Evolutionary conservation across 1,140 invertebrate genomes (phyloP).

Genomic region (Mycetomoellerius zeteki): DNA sequence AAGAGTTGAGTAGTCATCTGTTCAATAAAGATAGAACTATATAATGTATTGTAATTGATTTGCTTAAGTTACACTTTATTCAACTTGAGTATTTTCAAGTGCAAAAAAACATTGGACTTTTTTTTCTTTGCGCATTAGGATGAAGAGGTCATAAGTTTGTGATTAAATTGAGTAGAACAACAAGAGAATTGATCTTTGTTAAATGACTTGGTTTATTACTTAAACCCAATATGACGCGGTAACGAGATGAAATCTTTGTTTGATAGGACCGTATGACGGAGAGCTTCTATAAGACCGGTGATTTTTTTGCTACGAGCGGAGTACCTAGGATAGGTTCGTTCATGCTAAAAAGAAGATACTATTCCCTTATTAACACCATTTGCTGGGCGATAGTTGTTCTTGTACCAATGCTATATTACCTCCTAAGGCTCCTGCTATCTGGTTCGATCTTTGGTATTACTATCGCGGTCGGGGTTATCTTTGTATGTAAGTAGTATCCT

Average conservation of each 20-base stretch:
- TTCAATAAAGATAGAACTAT: neutral
- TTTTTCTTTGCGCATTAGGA: neutral
- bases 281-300: conserved; percentile 93
- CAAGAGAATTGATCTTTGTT: neutral
- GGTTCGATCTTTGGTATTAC: conserved; percentile 92
- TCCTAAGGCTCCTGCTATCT: conserved; percentile 90
- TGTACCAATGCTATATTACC: conserved; percentile 91
- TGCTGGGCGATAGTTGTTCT: conserved; percentile 91
- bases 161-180: conserved; percentile 24
- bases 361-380: conserved; percentile 91
- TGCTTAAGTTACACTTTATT: neutral
- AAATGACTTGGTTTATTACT: neutral
- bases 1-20: neutral
- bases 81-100: neutral
- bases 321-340: conserved; percentile 89
- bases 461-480: conserved; percentile 89
- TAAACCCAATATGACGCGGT: neutral
- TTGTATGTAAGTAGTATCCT: conserved; percentile 89
- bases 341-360: conserved; percentile 88
- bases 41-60: neutral
- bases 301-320: conserved; percentile 93
- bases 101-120: neutral
- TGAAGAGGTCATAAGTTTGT: neutral
- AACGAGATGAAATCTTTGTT: conserved; percentile 60
- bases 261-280: conserved; percentile 93